Base-by-base conservation (phyloP, 2,113 vertebrate species). In the Cranoglanis bouderius region DNA sequence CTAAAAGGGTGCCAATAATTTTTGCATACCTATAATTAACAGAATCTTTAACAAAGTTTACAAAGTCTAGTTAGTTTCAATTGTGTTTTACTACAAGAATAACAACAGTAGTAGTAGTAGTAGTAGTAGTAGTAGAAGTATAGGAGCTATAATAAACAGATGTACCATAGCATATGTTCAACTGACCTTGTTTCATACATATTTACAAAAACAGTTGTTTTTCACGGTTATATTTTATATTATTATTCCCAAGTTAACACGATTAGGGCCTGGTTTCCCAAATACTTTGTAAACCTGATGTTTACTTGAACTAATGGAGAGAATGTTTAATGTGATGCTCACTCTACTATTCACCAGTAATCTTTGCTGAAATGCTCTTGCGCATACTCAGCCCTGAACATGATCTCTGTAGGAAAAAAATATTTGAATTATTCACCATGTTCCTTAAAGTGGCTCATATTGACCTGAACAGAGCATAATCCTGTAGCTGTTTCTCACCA, bases 401-500 rank as follows among this genome's bases (percentile, higher is more conserved):
- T 10, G 46, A 51, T 53, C 29, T 43, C 49, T 51, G 46, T 29
- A 40, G 24, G 12, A n/a, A n/a, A 49, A 46, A 51, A 14, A 78
- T 49, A 74, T 74, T 74, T 74, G 38, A 74, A 74, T 74, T 7
- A 40, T 80, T 78, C 13, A 51, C 29, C 74, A 38, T n/a, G 29
- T 80, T 51, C 29, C 46, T 80, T 18, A 80, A 14, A 53, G n/a
- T n/a, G 5, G 46, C 75, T 29, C 26, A 29, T n/a, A 49, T 53
- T 80, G 77, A 32, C 29, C 46, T 80, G 3, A 81, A 53, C 29
- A 55, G n/a, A 18, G 55, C 8, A 49, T 46, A 18, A 26, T 63
- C 70, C 57, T 85, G 3, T 63, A 77, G 18, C 38, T 40, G 21
- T 55, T 38, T 80, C 93, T 92, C 43, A 96, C 95, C 91, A 38